Evolutionary conservation across 2,113 vertebrate genomes (phyloP).

Genomic region (Sitta europaea): DNA sequence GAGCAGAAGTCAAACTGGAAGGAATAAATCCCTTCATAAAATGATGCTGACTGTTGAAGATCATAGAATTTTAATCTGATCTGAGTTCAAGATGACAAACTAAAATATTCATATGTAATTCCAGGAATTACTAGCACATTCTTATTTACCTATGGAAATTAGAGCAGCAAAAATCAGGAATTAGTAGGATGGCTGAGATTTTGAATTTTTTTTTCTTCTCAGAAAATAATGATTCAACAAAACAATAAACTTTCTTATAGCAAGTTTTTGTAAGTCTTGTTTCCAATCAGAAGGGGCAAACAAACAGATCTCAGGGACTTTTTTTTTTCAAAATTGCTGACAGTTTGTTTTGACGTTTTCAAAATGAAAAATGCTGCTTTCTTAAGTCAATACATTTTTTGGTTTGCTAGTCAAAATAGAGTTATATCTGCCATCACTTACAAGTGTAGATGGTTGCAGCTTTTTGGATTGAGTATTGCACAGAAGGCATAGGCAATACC

Average conservation of each 20-base stretch:
- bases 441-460: neutral
- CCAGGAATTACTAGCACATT: neutral
- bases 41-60: neutral
- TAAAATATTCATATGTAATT: neutral
- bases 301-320: neutral
- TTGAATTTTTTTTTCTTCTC: neutral
- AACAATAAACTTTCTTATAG: neutral
- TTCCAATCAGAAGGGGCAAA: neutral
- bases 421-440: neutral
- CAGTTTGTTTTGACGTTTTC: neutral
- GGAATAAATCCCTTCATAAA: neutral
- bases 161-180: neutral
- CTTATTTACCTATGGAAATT: neutral
- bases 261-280: neutral
- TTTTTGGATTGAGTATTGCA: neutral
- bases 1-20: neutral
- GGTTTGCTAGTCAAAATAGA: neutral
- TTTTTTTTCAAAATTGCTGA: neutral
- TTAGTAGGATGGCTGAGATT: neutral
- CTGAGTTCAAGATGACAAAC: neutral
- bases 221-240: neutral
- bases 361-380: neutral
- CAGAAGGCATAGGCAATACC: neutral
- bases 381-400: neutral
- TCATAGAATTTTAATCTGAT: neutral